A percentile compares a stretch with the other conserved stretches of the same genome.
These are phyloP conservation scores for Brachionus rotundiformis DNA, from an alignment of 1,140 invertebrate species.

Conservation along the genomic window DNA sequence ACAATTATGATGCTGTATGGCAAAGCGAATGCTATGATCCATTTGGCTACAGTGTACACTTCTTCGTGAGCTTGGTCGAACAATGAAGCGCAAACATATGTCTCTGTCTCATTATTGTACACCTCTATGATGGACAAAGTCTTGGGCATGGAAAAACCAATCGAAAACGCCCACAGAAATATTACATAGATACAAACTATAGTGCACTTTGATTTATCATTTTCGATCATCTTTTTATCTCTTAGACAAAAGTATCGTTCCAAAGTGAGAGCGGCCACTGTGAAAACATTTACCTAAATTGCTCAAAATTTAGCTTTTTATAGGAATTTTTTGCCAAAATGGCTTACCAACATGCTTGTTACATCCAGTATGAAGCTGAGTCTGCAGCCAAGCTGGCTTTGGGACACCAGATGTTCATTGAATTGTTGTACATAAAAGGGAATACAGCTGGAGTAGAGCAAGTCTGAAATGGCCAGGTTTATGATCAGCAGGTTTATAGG, in stretches of 20 bases:
- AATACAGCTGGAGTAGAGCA: constrained; percentile 47
- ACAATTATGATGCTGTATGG: constrained; percentile 45
- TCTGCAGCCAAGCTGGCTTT: constrained; percentile 25
- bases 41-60: constrained; percentile 36
- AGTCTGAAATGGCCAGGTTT: constrained; percentile 40
- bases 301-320: not conserved
- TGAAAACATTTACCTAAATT: constrained; percentile 48
- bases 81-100: not conserved
- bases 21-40: constrained; percentile 45
- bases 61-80: constrained; percentile 43
- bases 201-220: constrained; percentile 1
- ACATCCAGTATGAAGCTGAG: constrained; percentile 39
- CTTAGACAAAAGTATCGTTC: constrained; percentile 39
- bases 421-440: constrained; percentile 46
- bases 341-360: constrained; percentile 41
- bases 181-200: constrained; percentile 36
- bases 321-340: not conserved
- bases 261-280: constrained; percentile 17
- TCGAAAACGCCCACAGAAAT: constrained; percentile 33
- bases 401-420: not conserved
- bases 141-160: constrained; percentile 32
- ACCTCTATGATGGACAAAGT: constrained; percentile 35
- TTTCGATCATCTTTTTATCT: constrained; percentile 48
- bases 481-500: constrained; percentile 44
- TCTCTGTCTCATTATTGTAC: constrained; percentile 19